Evolutionary conservation across 2,797 vertebrate species (phyloP).

Genomic region (Falco biarmicus): DNA sequence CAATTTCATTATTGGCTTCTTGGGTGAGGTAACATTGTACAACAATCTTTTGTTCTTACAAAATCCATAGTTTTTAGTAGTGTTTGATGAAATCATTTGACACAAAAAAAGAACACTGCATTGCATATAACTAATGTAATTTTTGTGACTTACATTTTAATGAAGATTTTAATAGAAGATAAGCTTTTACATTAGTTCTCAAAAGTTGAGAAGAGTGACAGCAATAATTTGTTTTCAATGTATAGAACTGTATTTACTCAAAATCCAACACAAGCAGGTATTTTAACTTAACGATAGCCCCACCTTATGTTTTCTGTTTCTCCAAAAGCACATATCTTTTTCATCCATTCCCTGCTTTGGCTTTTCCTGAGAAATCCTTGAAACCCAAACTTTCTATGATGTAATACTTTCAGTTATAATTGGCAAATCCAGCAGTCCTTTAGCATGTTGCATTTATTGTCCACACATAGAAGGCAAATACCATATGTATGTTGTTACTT

Average conservation of each 20-base stretch:
- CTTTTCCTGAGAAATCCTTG: background rate
- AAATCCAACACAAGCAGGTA: background rate
- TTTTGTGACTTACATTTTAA: background rate
- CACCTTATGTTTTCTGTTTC: background rate
- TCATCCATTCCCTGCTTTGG: background rate
- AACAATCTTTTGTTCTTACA: background rate
- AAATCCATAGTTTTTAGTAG: background rate
- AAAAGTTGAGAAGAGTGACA: background rate
- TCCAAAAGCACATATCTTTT: background rate
- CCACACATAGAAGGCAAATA: accelerated
- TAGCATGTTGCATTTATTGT: background rate
- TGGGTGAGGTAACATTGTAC: background rate
- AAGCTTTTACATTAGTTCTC: background rate
- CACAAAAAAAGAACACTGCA: background rate
- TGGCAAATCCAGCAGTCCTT: background rate
- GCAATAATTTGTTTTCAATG: background rate
- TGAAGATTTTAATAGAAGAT: background rate
- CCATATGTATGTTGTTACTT: background rate
- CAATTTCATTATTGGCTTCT: background rate
- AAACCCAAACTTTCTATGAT: background rate
- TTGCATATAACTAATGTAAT: background rate
- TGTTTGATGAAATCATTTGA: background rate
- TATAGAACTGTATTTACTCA: background rate
- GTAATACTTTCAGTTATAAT: background rate
- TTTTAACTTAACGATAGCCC: background rate